Percentiles rank a stretch among this genome's conserved stretches.
phyloP scores from a whole-genome alignment of 2,888 invertebrate genomes.

The Chrysomela aeneicollis region DNA sequence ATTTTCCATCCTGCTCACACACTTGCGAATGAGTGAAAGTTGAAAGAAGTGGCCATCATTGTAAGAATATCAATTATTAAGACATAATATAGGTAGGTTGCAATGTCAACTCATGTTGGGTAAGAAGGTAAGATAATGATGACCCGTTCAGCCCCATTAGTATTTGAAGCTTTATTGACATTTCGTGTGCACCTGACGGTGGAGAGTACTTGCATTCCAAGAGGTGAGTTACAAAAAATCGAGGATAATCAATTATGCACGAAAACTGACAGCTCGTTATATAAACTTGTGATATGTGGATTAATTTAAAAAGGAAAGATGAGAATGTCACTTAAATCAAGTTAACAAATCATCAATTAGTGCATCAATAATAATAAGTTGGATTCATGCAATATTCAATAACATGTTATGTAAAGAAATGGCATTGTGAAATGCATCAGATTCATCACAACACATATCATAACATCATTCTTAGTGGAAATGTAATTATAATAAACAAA shows the following conservation, averaged over 20 bases:
- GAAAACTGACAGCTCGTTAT: no score
- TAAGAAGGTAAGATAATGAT: conserved; percentile 4
- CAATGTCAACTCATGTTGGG: not conserved
- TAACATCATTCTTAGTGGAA: no score
- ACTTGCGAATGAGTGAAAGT: conserved; percentile 26
- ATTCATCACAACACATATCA: no score
- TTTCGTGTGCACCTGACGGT: not conserved
- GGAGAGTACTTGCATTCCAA: not conserved
- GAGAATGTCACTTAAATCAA: no score
- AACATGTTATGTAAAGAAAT: no score
- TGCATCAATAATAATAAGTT: no score
- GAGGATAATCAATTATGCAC: not conserved
- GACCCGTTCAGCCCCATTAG: not conserved
- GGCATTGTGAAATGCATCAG: no score
- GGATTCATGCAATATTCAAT: no score
- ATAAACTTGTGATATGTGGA: no score
- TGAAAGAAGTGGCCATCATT: conserved; percentile 2
- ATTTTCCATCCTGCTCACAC: conserved; percentile 18
- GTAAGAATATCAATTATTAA: not conserved
- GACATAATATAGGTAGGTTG: not conserved
- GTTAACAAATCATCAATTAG: no score
- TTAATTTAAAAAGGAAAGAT: no score
- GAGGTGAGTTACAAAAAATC: not conserved
- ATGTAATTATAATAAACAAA: no score
- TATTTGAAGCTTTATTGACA: not conserved